Base-by-base conservation (phyloP, 2,888 invertebrate genomes). In the Heliconius sara region DNA sequence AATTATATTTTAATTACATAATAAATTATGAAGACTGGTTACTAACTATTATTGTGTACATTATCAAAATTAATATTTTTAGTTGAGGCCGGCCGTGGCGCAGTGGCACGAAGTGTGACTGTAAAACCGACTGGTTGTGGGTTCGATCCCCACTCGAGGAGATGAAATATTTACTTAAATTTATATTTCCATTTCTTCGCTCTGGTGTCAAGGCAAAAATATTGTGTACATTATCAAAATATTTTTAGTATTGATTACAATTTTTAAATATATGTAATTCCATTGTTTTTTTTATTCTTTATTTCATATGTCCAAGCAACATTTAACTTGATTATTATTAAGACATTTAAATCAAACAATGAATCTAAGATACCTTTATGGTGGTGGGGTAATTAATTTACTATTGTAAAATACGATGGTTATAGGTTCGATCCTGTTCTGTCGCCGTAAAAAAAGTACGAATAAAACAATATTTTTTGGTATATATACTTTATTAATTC, bases 401-500 rank as follows among this genome's bases (percentile, higher is more conserved):
- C 19, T 52, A 52, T 7, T 19, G 52, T 52, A 52, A 60, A 60
- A 60, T 12, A 3, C n/a, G 1, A 60, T 60, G 22, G 57, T 22
- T 52, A 16, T 16, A 52, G 52, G 52, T 52, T 16, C 52, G 5
- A 52, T 16, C 52, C 34, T 34, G 34, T 39, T 52, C 19, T 22
- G 52, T 19, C 52, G 7, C 19, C 7, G 39, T 22, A 39, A 22
- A n/a, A 5, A 12, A 7, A 39, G 7, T 3, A n/a, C 25, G 1
- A 25, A 60, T 57, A 76, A 68, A 78, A 72, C 66, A 68, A 81
- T 52, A 73, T 34, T 52, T 52, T 80, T 77, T 80, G 80, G 79
- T 84, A 84, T 84, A 87, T 85, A 88, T 85, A 88, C 85, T 89
- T 88, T 88, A 88, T 87, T 88, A 84, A 93, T 91, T 88, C 91